Percentiles rank a stretch among this genome's conserved stretches.
These are phyloP conservation scores for Myotis findleyi DNA, from an alignment of 2,797 vertebrate species.

Conservation along the genomic window DNA sequence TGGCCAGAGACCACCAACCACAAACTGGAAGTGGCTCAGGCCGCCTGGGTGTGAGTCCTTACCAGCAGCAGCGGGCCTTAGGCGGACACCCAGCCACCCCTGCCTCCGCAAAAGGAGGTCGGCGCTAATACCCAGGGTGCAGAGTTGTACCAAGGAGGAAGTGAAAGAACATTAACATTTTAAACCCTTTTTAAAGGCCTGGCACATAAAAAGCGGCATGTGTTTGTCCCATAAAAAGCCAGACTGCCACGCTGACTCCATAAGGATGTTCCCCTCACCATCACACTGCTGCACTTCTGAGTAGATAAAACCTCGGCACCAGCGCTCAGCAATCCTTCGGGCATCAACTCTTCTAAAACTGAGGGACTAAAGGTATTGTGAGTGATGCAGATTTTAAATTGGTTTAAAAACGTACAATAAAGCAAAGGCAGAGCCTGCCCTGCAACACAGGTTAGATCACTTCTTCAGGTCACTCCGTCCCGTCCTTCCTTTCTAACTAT, in stretches of 20 bases:
- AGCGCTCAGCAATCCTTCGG: not conserved
- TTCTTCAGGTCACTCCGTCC: too few relatives aligned
- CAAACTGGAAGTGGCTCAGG: not conserved
- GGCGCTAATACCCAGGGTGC: not conserved
- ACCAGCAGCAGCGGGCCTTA: not conserved
- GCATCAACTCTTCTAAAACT: not conserved
- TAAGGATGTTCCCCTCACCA: not conserved
- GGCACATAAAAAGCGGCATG: not conserved
- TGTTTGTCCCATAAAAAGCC: not conserved
- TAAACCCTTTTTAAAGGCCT: not conserved
- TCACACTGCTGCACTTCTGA: not conserved
- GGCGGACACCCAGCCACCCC: too few relatives aligned
- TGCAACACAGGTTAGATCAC: too few relatives aligned
- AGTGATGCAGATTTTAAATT: not conserved
- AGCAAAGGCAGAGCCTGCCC: not conserved
- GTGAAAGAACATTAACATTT: not conserved
- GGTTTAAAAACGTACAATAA: not conserved
- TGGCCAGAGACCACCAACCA: not conserved
- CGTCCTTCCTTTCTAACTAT: not conserved
- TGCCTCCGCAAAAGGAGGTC: not conserved
- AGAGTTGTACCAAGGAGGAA: not conserved
- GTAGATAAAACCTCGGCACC: not conserved
- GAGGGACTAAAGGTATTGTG: not conserved
- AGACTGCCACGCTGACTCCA: not conserved
- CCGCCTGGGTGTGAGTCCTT: not conserved